A percentile compares a stretch with the other conserved stretches of the same genome.
phyloP scores from a whole-genome alignment of 2,797 vertebrate species.

The Rhinoraja longicauda region DNA sequence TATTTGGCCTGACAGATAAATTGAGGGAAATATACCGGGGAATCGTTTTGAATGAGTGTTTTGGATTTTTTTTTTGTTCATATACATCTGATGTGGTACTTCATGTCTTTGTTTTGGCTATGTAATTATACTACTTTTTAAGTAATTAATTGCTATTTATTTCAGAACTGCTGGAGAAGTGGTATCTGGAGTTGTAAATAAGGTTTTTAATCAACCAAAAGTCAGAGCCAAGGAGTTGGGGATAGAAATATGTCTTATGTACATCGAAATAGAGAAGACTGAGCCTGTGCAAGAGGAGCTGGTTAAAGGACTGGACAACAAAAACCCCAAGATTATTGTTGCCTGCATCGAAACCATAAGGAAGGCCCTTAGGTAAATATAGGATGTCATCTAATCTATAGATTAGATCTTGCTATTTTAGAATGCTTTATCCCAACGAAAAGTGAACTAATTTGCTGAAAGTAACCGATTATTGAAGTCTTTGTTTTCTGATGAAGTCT shows the following conservation, averaged over 20 bases:
- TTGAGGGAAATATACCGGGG: neutral
- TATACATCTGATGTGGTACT: neutral
- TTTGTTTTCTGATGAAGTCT: neutral
- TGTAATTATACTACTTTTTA: neutral
- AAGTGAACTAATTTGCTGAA: neutral
- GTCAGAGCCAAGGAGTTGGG: constrained; percentile 91
- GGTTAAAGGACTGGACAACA: constrained; percentile 90
- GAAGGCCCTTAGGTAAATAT: constrained; percentile 79
- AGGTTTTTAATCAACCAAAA: constrained; percentile 99
- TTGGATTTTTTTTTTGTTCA: neutral
- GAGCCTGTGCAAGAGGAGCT: constrained; percentile 91
- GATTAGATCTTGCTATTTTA: neutral
- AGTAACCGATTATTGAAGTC: neutral
- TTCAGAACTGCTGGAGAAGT: constrained; percentile 88
- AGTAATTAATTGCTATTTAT: constrained; percentile 39
- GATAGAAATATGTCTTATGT: constrained; percentile 87
- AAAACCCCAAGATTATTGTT: constrained; percentile 92
- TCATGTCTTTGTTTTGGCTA: no score
- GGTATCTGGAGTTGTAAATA: constrained; percentile 88
- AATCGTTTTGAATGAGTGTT: neutral
- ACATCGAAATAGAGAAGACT: constrained; percentile 87
- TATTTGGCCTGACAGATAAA: neutral
- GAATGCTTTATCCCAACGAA: neutral
- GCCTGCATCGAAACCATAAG: constrained; percentile 81
- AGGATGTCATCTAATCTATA: neutral